Conservation (phyloP, 2,113 vertebrate genomes). For the Cynocephalus volans region DNA sequence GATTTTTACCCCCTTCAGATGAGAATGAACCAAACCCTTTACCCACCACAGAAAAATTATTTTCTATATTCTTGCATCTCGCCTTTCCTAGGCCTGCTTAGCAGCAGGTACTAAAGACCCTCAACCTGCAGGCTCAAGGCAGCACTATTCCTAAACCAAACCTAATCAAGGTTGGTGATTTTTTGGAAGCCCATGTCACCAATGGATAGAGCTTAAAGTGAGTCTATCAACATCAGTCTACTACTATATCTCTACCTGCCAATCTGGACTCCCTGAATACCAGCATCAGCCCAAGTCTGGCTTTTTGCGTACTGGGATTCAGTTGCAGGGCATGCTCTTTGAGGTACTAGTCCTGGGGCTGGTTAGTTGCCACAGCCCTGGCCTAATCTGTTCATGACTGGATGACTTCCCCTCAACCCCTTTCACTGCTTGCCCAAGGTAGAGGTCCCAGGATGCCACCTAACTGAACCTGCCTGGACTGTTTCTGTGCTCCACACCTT, state of each 20-base stretch:
- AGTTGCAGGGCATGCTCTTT: background rate
- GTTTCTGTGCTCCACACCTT: background rate
- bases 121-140: background rate
- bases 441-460: background rate
- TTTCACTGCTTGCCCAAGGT: background rate
- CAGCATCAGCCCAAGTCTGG: background rate
- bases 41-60: background rate
- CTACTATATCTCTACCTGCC: background rate
- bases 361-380: background rate
- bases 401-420: accelerated
- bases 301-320: background rate
- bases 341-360: background rate
- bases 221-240: background rate
- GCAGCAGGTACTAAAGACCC: background rate
- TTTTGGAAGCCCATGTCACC: background rate
- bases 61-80: background rate
- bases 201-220: accelerated
- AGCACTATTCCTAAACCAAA: background rate
- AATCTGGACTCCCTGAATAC: background rate
- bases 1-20: background rate
- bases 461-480: background rate
- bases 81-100: background rate
- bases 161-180: background rate
- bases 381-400: background rate
- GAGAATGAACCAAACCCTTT: background rate